Percentiles rank a stretch among this genome's conserved stretches.
These are phyloP conservation scores for Rhamnusium bicolor DNA, from an alignment of 2,888 invertebrate species.

Conservation along the genomic window DNA sequence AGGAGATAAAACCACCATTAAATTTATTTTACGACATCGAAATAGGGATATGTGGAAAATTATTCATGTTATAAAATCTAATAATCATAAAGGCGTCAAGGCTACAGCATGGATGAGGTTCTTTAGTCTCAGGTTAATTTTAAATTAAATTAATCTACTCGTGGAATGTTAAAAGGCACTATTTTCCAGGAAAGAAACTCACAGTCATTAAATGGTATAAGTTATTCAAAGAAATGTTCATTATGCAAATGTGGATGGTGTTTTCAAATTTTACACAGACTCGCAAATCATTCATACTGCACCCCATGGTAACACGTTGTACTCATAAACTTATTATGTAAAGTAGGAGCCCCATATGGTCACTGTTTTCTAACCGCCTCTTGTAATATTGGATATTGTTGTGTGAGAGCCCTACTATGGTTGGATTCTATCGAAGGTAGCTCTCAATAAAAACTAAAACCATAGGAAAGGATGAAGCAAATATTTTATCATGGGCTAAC, in stretches of 20 bases:
- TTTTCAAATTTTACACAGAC: background rate
- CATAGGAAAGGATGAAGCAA: background rate
- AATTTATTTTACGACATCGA: background rate
- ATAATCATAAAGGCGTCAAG: background rate
- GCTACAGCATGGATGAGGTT: background rate
- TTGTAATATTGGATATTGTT: slow-evolving; percentile 17
- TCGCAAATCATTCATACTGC: background rate
- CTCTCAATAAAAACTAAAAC: background rate
- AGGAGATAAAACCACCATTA: background rate
- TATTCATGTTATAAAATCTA: slow-evolving; percentile 1
- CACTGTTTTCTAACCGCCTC: slow-evolving; percentile 1
- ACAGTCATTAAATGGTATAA: background rate
- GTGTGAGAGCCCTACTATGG: background rate
- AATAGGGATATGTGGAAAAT: slow-evolving; percentile 5
- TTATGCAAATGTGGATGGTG: background rate
- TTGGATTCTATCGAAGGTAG: background rate
- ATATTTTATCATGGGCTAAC: background rate
- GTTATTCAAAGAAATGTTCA: background rate
- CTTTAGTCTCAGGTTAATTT: background rate
- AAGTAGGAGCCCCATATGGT: slow-evolving; percentile 7
- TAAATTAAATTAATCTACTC: background rate
- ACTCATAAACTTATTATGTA: slow-evolving; percentile 19
- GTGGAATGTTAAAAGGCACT: background rate
- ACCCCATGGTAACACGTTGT: slow-evolving; percentile 8
- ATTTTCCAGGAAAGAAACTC: background rate